Conservation (phyloP, 2,888 invertebrate genomes). For the Autographa pulchrina region DNA sequence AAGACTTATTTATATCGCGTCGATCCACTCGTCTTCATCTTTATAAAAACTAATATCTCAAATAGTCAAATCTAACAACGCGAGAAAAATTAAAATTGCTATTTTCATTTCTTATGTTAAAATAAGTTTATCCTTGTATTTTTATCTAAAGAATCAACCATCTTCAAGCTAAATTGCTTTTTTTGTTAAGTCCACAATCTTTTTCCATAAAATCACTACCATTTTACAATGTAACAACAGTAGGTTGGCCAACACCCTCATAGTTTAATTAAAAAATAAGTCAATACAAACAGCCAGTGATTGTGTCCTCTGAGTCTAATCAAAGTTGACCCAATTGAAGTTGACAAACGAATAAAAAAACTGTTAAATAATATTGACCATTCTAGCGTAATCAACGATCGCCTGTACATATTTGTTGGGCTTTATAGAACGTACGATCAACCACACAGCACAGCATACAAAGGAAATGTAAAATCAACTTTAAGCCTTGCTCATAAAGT, state of each 20-base stretch:
- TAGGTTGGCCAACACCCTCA: background rate
- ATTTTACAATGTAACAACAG: background rate
- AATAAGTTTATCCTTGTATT: too few species aligned
- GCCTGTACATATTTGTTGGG: constrained; percentile 25
- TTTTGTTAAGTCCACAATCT: too few species aligned
- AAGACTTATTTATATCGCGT: constrained; percentile 16
- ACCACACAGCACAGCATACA: background rate
- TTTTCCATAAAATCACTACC: background rate
- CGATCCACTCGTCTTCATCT: background rate
- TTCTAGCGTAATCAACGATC: constrained; percentile 30
- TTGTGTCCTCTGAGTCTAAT: constrained; percentile 29
- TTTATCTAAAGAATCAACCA: too few species aligned
- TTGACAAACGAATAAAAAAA: constrained; percentile 29
- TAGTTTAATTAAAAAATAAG: constrained; percentile 41
- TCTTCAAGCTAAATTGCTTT: too few species aligned
- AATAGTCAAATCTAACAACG: background rate
- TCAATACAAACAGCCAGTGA: constrained; percentile 19
- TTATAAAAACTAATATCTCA: constrained; percentile 14
- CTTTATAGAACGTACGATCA: constrained; percentile 11
- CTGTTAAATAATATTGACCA: constrained; percentile 41
- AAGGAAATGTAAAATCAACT: background rate
- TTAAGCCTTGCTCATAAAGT: background rate
- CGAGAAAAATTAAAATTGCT: background rate
- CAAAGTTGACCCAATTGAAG: constrained; percentile 29
- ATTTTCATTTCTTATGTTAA: background rate